These are phyloP conservation scores for Amphimedon queenslandica DNA, from an alignment of 37 sponge, comb jelly and placozoan genomes.

Conservation along the genomic window DNA sequence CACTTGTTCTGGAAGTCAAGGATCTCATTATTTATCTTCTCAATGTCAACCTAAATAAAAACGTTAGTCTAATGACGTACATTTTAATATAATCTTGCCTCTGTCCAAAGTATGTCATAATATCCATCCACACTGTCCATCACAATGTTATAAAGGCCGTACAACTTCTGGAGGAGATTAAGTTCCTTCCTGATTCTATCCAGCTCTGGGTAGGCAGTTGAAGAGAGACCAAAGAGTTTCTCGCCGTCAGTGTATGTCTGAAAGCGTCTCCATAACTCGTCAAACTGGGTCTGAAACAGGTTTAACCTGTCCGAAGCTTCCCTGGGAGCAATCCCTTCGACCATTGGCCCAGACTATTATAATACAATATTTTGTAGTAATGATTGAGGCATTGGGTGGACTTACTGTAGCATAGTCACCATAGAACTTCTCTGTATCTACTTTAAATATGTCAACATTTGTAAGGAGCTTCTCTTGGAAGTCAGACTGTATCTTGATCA, in stretches of 20 bases:
- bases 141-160: constrained; percentile 93
- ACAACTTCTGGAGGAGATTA: constrained; percentile 97
- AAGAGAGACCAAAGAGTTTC: constrained; percentile 88
- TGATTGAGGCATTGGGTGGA: too few species aligned
- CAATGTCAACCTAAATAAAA: constrained; percentile 63
- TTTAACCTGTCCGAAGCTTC: constrained; percentile 75
- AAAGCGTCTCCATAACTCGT: constrained; percentile 88
- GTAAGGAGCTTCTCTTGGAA: constrained; percentile 73
- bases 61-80: neutral
- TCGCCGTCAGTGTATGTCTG: constrained; percentile 93
- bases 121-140: constrained; percentile 98
- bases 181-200: constrained; percentile 85
- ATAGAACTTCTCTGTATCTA: constrained; percentile 56
- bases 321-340: constrained; percentile 59
- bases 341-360: constrained; percentile 61
- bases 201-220: constrained; percentile 82
- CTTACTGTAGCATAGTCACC: constrained; percentile 70
- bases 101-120: constrained; percentile 96
- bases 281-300: constrained; percentile 62
- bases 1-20: constrained; percentile 99
- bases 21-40: constrained; percentile 98
- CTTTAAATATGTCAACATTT: constrained; percentile 67
- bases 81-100: too few species aligned
- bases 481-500: constrained; percentile 82
- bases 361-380: neutral